A percentile compares a stretch with the other conserved stretches of the same genome.
phyloP scores from a whole-genome alignment of 2,113 vertebrate genomes.

The Orthonyx spaldingii region DNA sequence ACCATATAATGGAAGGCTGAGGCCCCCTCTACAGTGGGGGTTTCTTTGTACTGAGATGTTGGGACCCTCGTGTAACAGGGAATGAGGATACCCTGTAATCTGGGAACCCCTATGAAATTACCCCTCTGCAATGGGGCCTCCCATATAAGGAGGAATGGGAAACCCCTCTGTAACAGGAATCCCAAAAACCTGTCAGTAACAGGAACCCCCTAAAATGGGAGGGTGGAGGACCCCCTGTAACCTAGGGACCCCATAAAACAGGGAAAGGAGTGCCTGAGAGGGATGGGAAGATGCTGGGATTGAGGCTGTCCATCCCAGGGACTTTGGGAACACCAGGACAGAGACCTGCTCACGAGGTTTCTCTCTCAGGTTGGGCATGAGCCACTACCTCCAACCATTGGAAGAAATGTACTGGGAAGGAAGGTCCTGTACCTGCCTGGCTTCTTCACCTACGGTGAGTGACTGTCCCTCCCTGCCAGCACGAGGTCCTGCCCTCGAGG shows the following conservation, averaged over 20 bases:
- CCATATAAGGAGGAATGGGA: background rate
- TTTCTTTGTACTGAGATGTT: accelerated
- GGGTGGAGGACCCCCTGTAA: background rate
- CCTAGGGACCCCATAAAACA: background rate
- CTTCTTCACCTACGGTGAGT: constrained; percentile 89
- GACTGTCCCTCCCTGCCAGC: background rate
- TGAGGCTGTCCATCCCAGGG: accelerated
- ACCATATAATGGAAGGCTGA: too few relatives aligned
- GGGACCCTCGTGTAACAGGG: background rate
- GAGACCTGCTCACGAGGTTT: background rate
- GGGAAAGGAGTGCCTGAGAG: background rate
- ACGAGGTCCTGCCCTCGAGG: accelerated
- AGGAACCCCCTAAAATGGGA: background rate
- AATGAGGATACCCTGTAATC: background rate
- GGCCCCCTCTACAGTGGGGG: accelerated
- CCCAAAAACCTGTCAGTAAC: background rate
- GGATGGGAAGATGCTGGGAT: accelerated
- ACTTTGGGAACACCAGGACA: background rate
- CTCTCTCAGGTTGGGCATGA: constrained; percentile 84
- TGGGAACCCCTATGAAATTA: background rate
- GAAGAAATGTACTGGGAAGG: constrained; percentile 84
- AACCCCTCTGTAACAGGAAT: background rate
- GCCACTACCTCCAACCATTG: constrained; percentile 80
- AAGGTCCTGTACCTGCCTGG: constrained; percentile 85
- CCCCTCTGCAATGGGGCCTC: background rate